Evolutionary conservation across 2,113 vertebrate species (phyloP).

Genomic region (Phylloscopus trochiloides): DNA sequence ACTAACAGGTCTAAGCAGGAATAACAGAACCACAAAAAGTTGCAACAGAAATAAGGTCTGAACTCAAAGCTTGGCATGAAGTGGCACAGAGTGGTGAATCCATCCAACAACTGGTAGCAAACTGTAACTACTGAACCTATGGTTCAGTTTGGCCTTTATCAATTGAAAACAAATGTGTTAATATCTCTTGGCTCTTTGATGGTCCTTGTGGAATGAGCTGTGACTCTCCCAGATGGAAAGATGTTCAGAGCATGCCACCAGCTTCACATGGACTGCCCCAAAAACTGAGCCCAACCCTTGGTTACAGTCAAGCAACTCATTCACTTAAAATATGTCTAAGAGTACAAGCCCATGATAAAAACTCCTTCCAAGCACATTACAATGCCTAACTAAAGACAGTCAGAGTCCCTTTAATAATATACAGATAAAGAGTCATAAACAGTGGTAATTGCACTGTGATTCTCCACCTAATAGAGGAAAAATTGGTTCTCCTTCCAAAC

Average conservation of each 20-base stretch:
- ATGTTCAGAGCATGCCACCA: not conserved
- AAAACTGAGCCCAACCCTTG: not conserved
- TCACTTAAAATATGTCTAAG: not conserved
- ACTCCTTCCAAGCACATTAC: not conserved
- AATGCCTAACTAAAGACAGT: not conserved
- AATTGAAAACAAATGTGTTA: slow-evolving; percentile 2
- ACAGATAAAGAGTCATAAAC: not conserved
- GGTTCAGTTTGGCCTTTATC: not conserved
- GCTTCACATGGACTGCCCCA: not conserved
- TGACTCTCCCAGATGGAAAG: not conserved
- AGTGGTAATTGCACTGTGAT: not conserved
- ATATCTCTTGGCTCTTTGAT: not conserved
- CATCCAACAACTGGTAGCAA: not conserved
- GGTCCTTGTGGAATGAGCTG: not conserved
- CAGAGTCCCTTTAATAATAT: not conserved
- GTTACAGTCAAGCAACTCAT: not conserved
- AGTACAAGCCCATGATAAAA: not conserved
- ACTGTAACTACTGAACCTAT: not conserved
- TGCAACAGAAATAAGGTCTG: not conserved
- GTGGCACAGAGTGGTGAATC: not conserved
- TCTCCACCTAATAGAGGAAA: not conserved
- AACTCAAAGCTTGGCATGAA: not conserved
- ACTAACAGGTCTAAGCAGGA: not conserved
- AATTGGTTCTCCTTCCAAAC: not conserved
- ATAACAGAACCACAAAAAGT: not conserved